These are phyloP conservation scores for Notamacropus eugenii DNA, from an alignment of 2,797 vertebrate genomes.

Conservation along the genomic window DNA sequence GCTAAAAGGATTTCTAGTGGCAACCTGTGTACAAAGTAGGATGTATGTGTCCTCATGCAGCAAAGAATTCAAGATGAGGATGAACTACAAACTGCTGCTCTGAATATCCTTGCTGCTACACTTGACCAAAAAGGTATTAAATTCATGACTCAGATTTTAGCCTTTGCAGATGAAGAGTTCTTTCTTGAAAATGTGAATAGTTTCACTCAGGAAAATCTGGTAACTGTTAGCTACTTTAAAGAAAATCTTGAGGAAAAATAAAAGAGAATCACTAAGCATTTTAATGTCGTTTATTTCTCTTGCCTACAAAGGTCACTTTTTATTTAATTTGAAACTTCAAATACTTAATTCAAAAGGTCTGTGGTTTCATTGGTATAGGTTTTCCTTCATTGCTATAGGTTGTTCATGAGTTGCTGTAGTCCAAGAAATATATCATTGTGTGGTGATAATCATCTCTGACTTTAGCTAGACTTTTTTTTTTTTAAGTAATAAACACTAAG, in stretches of 20 bases:
- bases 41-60: not conserved
- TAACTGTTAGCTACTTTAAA: not conserved
- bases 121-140: not conserved
- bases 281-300: not conserved
- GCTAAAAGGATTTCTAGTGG: not conserved
- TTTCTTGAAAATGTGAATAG: not conserved
- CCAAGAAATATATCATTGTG: not conserved
- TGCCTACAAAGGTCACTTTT: not conserved
- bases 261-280: not conserved
- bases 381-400: not conserved
- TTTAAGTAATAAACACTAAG: not conserved
- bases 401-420: not conserved
- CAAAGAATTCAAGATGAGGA: not conserved
- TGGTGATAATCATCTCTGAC: not conserved
- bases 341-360: not conserved
- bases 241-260: not conserved
- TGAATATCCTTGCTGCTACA: not conserved
- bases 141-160: not conserved
- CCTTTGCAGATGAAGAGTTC: not conserved
- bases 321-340: not conserved
- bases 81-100: not conserved
- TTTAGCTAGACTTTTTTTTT: not conserved
- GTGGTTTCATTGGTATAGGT: not conserved
- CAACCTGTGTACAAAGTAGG: not conserved
- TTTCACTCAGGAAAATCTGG: not conserved